phyloP scores from a whole-genome alignment of 2,797 vertebrate genomes.

The Oreochromis mossambicus region DNA sequence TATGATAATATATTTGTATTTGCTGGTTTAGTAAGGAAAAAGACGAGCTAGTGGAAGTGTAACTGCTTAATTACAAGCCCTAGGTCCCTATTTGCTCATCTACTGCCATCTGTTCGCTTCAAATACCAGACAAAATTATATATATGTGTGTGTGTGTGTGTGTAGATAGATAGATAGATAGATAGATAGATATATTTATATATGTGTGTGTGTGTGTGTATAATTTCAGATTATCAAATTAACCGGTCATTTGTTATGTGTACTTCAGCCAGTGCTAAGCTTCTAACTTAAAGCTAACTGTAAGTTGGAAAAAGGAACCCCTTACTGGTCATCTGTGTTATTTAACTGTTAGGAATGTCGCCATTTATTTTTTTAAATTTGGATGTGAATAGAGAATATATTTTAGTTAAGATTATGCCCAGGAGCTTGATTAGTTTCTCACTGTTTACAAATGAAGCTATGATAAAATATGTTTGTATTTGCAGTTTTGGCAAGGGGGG shows the following conservation, averaged over 20 bases:
- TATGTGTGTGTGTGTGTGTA: rapidly evolving
- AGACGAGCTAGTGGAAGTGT: background rate
- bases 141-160: too few relatives aligned
- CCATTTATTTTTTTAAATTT: background rate
- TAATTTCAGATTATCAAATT: background rate
- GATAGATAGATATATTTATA: too few relatives aligned
- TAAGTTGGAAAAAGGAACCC: background rate
- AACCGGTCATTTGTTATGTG: background rate
- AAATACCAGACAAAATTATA: background rate
- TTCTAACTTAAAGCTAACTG: background rate
- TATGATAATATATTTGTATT: background rate
- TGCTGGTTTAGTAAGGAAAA: background rate
- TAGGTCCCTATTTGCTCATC: background rate
- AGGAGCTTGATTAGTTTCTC: background rate
- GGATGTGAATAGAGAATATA: background rate
- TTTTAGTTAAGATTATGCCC: background rate
- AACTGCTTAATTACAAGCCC: background rate
- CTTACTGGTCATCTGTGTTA: background rate
- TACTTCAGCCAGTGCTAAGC: background rate
- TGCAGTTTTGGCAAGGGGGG: background rate
- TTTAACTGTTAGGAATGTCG: background rate
- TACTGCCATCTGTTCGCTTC: background rate
- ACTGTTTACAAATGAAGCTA: background rate
- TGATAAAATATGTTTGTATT: background rate
- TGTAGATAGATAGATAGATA: background rate